A percentile compares a stretch with the other conserved stretches of the same genome.
phyloP scores from a whole-genome alignment of 2,797 vertebrate species.

The Mus minutoides region DNA sequence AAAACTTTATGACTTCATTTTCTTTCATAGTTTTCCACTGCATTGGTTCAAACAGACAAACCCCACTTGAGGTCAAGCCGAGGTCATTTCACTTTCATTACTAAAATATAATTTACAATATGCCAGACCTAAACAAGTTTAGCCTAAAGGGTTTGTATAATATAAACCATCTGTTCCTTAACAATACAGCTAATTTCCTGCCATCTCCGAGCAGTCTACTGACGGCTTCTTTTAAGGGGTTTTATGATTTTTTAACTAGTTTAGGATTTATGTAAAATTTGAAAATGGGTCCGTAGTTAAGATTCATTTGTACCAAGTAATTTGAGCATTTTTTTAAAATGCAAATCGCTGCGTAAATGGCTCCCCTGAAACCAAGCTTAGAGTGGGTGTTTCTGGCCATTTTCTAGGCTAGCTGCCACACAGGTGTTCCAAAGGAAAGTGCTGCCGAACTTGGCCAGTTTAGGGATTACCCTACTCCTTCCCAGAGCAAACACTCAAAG shows the following conservation, averaged over 20 bases:
- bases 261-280: constrained; percentile 83
- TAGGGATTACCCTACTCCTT: not conserved
- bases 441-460: not conserved
- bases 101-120: constrained; percentile 92
- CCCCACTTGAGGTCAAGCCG: constrained; percentile 90
- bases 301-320: constrained; percentile 79
- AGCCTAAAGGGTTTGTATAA: constrained; percentile 93
- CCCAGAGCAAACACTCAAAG: not conserved
- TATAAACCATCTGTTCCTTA: constrained; percentile 95
- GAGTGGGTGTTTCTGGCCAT: not conserved
- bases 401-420: not conserved
- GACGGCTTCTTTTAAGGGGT: constrained; percentile 86
- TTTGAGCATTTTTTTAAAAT: constrained; percentile 78
- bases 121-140: constrained; percentile 93
- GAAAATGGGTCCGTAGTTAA: constrained; percentile 80
- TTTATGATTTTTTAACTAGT: constrained; percentile 82
- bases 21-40: constrained; percentile 87
- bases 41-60: constrained; percentile 88
- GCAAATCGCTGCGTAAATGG: constrained; percentile 72
- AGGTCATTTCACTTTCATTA: constrained; percentile 92
- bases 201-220: constrained; percentile 86
- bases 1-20: constrained; percentile 90
- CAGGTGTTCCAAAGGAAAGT: constrained; percentile 65
- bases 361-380: constrained; percentile 61
- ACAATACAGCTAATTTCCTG: constrained; percentile 92